Evolutionary conservation across 92 coral and sea anemone genomes (phyloP).

Genomic region (Siderastrea radians): DNA sequence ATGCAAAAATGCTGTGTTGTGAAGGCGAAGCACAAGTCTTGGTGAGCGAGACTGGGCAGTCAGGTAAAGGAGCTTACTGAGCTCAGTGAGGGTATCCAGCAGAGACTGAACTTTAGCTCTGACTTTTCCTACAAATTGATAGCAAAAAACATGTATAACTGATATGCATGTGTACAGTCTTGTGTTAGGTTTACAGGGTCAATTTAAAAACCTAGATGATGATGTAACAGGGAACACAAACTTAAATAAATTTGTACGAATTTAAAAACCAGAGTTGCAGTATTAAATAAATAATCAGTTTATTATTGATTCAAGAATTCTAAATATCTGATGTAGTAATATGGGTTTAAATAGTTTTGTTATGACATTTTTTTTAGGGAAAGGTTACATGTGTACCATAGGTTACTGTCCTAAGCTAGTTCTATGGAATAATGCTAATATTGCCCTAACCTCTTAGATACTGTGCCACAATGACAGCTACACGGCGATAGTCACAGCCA

Average conservation of each 20-base stretch:
- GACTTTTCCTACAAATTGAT: conserved; percentile 44
- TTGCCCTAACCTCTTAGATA: conserved; percentile 48
- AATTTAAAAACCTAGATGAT: too few species aligned
- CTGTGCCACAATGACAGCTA: conserved; percentile 46
- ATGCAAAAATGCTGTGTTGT: conserved; percentile 55
- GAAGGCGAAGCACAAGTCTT: conserved; percentile 42
- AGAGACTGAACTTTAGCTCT: conserved; percentile 51
- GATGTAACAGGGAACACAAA: too few species aligned
- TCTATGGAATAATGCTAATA: background rate
- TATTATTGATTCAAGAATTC: too few species aligned
- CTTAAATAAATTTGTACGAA: too few species aligned
- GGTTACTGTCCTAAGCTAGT: too few species aligned
- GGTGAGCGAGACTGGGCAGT: conserved; percentile 52
- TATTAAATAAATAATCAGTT: too few species aligned
- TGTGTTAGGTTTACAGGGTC: too few species aligned
- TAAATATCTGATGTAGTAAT: too few species aligned
- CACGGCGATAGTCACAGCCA: conserved; percentile 52
- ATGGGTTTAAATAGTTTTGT: too few species aligned
- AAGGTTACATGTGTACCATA: background rate
- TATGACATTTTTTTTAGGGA: too few species aligned
- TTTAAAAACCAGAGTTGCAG: too few species aligned
- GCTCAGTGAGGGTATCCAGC: conserved; percentile 65
- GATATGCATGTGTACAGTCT: background rate
- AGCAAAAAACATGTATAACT: background rate
- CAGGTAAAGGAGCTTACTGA: conserved; percentile 46